These are phyloP conservation scores for Hylia prasina DNA, from an alignment of 2,113 vertebrate genomes.

Conservation along the genomic window DNA sequence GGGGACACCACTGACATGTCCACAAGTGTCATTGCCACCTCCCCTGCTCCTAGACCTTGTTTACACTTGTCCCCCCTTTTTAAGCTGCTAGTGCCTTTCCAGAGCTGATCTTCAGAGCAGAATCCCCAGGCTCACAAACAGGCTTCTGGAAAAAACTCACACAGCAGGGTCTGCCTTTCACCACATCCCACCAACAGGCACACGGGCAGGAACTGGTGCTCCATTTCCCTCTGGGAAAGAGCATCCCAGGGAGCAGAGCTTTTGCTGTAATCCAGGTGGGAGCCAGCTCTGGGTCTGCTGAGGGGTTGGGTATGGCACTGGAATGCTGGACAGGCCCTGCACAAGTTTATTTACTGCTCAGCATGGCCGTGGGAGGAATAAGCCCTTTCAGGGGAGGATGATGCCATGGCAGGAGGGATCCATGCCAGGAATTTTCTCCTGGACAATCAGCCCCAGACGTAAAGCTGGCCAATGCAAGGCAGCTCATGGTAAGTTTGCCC, in stretches of 20 bases:
- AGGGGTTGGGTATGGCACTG: neutral
- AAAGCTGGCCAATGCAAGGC: neutral
- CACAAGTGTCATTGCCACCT: neutral
- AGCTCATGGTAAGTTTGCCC: neutral
- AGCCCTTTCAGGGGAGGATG: neutral
- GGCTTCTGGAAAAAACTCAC: neutral
- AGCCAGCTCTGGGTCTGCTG: neutral
- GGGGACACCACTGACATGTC: neutral
- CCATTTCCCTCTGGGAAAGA: neutral
- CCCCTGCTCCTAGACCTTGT: neutral
- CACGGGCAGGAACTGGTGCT: rapidly evolving
- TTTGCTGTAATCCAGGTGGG: neutral
- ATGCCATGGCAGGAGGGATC: neutral
- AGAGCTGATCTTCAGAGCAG: neutral
- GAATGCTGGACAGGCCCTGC: neutral
- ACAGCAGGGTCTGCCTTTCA: neutral
- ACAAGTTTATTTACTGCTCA: neutral
- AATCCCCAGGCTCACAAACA: neutral
- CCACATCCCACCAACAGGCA: neutral
- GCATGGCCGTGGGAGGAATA: neutral
- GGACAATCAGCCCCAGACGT: neutral
- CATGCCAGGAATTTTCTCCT: neutral
- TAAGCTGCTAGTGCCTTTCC: neutral
- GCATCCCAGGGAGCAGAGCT: neutral
- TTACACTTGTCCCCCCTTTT: neutral